Conservation (phyloP, 1,140 invertebrate genomes). For the Megalonaias nervosa region DNA sequence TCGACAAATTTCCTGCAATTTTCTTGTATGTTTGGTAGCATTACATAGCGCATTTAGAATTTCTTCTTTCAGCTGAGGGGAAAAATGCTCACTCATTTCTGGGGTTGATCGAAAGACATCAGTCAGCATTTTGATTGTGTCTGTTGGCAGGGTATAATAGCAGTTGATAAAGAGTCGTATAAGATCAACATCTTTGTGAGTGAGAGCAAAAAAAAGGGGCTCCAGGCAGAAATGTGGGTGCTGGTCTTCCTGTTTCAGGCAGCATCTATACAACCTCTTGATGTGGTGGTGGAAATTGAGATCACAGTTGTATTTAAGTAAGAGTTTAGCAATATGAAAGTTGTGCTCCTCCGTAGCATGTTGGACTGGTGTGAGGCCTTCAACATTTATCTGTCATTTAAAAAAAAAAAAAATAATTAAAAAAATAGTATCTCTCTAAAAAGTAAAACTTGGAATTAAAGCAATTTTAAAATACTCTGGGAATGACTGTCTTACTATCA, state of each 20-base stretch:
- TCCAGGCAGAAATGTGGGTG: conserved; percentile 68
- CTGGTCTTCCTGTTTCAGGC: conserved; percentile 59
- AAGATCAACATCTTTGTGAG: conserved; percentile 61
- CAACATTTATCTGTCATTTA: conserved; percentile 55
- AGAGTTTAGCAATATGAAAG: conserved; percentile 47
- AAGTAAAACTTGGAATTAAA: background rate
- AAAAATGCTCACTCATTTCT: conserved; percentile 51
- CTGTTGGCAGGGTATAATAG: conserved; percentile 48
- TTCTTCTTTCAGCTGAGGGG: conserved; percentile 43
- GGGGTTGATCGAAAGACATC: conserved; percentile 47
- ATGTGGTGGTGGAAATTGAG: conserved; percentile 55
- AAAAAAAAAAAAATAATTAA: conserved; percentile 29
- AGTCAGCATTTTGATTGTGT: conserved; percentile 45
- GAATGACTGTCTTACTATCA: too few species aligned
- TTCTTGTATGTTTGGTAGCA: conserved; percentile 1
- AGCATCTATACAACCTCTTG: conserved; percentile 56
- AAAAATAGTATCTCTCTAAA: background rate
- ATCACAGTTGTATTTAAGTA: conserved; percentile 63
- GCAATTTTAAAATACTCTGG: too few species aligned
- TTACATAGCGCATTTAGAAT: conserved; percentile 29
- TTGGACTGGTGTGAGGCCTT: conserved; percentile 62
- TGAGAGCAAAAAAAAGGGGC: conserved; percentile 64
- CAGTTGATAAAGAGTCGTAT: conserved; percentile 59
- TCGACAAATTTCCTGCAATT: conserved; percentile 26
- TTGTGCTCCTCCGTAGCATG: conserved; percentile 57